Evolutionary conservation across 2,888 invertebrate genomes (phyloP), one percentile per base, ranked within the genome.

Genomic region (Caenorhabditis angaria): DNA sequence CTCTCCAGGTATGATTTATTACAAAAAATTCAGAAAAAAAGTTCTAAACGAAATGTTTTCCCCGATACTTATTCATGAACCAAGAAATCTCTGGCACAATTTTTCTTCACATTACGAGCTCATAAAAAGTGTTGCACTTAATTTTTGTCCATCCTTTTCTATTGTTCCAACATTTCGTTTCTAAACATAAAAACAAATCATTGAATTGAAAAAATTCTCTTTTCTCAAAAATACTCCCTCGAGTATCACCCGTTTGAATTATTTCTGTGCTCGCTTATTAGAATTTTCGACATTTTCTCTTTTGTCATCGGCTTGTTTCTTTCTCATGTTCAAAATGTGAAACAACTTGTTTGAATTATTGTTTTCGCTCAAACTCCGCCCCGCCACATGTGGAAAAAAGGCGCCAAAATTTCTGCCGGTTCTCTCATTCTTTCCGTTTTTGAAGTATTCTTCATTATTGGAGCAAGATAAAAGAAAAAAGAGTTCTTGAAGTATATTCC

Each of bases 1-100:
- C 29, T 69, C 69, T 27, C 74, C 74, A 70, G 69, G 74, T 74
- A 63, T 18, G n/a, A 12, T 48, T 14, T 18, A 12, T 20, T 48
- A 48, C 35, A 35, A 35, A 35, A 35, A 35, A 35, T 35, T 35
- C 35, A n/a, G n/a, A n/a, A n/a, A n/a, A n/a, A n/a, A n/a, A n/a
- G n/a, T n/a, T n/a, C n/a, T n/a, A n/a, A n/a, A n/a, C n/a, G n/a
- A n/a, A n/a, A n/a, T n/a, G n/a, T n/a, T n/a, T n/a, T n/a, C n/a
- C n/a, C n/a, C n/a, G n/a, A n/a, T n/a, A n/a, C n/a, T n/a, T n/a
- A n/a, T n/a, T n/a, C n/a, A n/a, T n/a, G n/a, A n/a, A n/a, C n/a
- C n/a, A n/a, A n/a, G n/a, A n/a, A n/a, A n/a, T n/a, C n/a, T n/a
- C n/a, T n/a, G n/a, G n/a, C n/a, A n/a, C n/a, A n/a, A n/a, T 41